These are phyloP conservation scores for Empidonax traillii DNA, from an alignment of 2,113 vertebrate species.

Conservation along the genomic window DNA sequence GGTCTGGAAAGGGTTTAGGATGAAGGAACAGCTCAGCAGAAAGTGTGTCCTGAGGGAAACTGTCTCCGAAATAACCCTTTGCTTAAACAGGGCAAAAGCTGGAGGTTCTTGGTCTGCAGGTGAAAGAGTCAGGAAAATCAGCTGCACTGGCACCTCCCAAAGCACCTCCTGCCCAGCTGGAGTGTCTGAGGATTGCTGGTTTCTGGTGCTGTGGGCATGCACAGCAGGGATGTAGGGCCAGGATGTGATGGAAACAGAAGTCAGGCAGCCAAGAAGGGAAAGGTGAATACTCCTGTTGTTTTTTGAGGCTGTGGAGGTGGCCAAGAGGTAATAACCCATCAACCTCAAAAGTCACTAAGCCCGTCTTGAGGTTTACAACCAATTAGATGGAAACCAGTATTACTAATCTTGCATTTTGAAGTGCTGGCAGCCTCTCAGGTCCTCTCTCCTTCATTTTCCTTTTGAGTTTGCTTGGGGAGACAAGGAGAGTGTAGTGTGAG, in stretches of 20 bases:
- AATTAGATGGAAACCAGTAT: neutral
- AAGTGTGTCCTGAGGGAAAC: neutral
- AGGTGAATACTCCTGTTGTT: neutral
- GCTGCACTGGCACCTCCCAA: neutral
- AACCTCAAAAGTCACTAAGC: neutral
- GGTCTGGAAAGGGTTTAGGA: neutral
- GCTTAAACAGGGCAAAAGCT: neutral
- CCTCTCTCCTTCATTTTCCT: neutral
- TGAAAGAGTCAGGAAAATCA: rapidly evolving
- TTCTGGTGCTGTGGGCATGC: neutral
- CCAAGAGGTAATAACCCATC: neutral
- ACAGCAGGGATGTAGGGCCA: neutral
- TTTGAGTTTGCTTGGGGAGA: neutral
- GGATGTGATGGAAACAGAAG: neutral
- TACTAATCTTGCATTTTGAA: neutral
- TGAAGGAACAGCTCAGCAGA: neutral
- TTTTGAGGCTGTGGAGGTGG: neutral
- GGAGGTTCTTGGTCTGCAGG: neutral
- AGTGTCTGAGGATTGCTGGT: neutral
- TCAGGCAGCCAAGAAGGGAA: neutral
- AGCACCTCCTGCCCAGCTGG: neutral
- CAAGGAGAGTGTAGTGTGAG: neutral
- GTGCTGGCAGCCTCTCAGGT: neutral
- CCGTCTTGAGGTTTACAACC: neutral
- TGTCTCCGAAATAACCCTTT: neutral